Base-by-base conservation (phyloP, 1,140 invertebrate species). In the Drosophila sechellia region DNA sequence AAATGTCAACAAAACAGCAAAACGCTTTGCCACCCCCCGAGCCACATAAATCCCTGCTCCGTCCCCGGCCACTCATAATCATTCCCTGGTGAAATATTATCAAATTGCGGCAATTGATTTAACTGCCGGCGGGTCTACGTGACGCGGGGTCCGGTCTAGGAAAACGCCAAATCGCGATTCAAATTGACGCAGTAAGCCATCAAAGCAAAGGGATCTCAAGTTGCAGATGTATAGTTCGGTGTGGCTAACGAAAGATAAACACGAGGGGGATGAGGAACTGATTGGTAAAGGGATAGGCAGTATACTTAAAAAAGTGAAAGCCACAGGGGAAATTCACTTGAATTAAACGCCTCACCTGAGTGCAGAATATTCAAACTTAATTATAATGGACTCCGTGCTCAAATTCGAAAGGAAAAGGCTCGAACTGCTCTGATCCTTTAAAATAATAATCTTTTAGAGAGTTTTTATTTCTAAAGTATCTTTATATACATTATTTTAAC, bases 71-170 rank as follows among this genome's bases (percentile, higher is more conserved):
- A 68, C 61, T 83, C 71, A 83, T 89, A 87, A 87, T 87, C 76
- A 87, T 87, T 87, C 84, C 83, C 83, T 65, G 83, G 76, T 89
- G 83, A 89, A 87, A 87, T 89, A 87, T 87, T 87, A 87, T 87
- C 79, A 87, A 87, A 87, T 86, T 84, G 79, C 77, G 75, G 83
- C 83, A 86, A 89, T 86, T 86, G 83, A 86, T 86, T 86, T 86
- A 86, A 83, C 76, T 63, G 84, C 83, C 83, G 77, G 69, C 56
- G 79, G 84, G 75, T 63, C 54, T 77, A 68, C 79, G 68, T 73
- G 69, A 83, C 48, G 66, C 48, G 66, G 71, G 48, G 54, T 45
- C 68, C 63, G 63, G 57, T 57, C 69, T 54, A 55, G 43, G 49
- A 50, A 20, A 37, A 13, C 17, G 37, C 46, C 71, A 34, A 66